phyloP scores from a whole-genome alignment of 2,797 vertebrate genomes.

The Karalla daura region DNA sequence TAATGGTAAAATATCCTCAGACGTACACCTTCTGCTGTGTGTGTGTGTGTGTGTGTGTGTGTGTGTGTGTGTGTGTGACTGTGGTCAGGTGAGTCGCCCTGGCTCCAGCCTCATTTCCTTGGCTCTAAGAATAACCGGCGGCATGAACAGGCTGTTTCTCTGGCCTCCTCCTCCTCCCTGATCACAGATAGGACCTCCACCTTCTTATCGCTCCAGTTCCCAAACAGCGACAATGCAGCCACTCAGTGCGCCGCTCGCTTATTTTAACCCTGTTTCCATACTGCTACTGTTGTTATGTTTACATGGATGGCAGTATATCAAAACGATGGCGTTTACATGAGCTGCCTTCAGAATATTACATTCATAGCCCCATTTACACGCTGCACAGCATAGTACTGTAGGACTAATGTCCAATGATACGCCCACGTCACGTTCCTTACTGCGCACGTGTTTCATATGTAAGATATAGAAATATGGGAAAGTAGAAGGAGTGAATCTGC shows the following conservation, averaged over 20 bases:
- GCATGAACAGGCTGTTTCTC: conserved; percentile 34
- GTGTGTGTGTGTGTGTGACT: neutral
- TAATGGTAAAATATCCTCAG: too few relatives aligned
- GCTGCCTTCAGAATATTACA: too few relatives aligned
- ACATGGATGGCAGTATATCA: too few relatives aligned
- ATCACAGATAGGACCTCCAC: conserved; percentile 39
- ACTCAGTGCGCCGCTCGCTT: neutral
- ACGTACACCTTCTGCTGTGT: neutral
- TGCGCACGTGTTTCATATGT: too few relatives aligned
- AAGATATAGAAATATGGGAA: too few relatives aligned
- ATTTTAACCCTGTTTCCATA: neutral
- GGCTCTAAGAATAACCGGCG: conserved; percentile 52
- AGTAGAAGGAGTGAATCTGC: too few relatives aligned
- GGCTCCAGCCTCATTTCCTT: conserved; percentile 57
- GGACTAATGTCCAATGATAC: too few relatives aligned
- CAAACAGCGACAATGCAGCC: conserved; percentile 2
- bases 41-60: neutral
- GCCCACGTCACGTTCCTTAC: too few relatives aligned
- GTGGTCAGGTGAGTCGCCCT: conserved; percentile 40
- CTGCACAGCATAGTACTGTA: too few relatives aligned
- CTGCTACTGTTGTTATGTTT: too few relatives aligned
- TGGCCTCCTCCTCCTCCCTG: conserved; percentile 10
- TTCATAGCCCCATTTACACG: too few relatives aligned
- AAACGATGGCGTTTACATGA: too few relatives aligned
- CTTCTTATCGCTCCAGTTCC: conserved; percentile 34